Conservation (phyloP, 1,140 invertebrate genomes). For the Phortica variegata region DNA sequence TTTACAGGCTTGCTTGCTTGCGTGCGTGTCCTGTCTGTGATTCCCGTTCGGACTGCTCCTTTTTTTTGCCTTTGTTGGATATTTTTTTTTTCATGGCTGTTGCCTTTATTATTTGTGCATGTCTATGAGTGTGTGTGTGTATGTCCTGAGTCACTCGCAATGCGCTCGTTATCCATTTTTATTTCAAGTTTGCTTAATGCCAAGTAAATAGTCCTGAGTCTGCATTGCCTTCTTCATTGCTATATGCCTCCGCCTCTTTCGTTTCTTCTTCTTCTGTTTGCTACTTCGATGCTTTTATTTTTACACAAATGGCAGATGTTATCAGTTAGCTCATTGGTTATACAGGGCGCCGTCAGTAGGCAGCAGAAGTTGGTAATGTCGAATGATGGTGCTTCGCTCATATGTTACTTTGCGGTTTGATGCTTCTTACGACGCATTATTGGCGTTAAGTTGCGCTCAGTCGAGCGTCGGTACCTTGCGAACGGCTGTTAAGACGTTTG, state of each 20-base stretch:
- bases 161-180: conserved; percentile 49
- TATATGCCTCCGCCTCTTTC: neutral
- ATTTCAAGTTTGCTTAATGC: conserved; percentile 54
- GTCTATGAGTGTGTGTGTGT: too few relatives aligned
- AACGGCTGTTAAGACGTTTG: conserved; percentile 29
- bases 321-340: conserved; percentile 14
- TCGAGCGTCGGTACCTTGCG: too few relatives aligned
- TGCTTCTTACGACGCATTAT: conserved; percentile 44
- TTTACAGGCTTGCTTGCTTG: conserved; percentile 9
- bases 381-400: neutral
- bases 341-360: neutral
- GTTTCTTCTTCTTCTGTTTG: conserved; percentile 4
- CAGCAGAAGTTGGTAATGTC: neutral
- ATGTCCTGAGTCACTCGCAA: conserved; percentile 43
- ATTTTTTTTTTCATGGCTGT: conserved; percentile 12
- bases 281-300: conserved; percentile 39
- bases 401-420: conserved; percentile 6
- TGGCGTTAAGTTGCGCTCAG: conserved; percentile 50
- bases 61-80: conserved; percentile 2
- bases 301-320: conserved; percentile 34
- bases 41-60: conserved; percentile 3
- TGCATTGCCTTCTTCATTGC: conserved; percentile 12
- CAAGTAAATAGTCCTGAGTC: conserved; percentile 42
- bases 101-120: conserved; percentile 44
- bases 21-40: conserved; percentile 26